Conservation (phyloP, 2,888 invertebrate species). For the Pemphredon lugubris region DNA sequence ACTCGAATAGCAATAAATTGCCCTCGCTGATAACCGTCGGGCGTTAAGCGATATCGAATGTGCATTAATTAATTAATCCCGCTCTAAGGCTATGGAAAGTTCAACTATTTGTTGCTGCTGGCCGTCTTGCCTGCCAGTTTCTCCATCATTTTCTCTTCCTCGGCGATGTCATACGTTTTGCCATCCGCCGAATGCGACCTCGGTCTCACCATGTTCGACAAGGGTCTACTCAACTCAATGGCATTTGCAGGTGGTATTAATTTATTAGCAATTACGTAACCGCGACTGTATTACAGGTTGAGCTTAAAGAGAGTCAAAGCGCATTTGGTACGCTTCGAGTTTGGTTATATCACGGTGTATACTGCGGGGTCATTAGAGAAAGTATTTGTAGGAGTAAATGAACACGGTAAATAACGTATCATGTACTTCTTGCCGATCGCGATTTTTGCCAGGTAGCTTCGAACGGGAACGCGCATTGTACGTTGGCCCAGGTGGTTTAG, state of each 20-base stretch:
- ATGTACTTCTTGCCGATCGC: not conserved
- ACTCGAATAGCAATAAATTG: too few species aligned
- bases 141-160: slow-evolving; percentile 83
- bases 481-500: too few species aligned
- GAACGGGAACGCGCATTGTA: too few species aligned
- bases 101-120: slow-evolving; percentile 82
- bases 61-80: not conserved
- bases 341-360: slow-evolving; percentile 39
- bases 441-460: not conserved
- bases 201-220: slow-evolving; percentile 81
- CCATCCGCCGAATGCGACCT: slow-evolving; percentile 84
- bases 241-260: slow-evolving; percentile 82
- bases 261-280: slow-evolving; percentile 30
- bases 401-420: slow-evolving; percentile 47
- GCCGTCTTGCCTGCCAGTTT: slow-evolving; percentile 82
- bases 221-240: slow-evolving; percentile 83
- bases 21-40: too few species aligned
- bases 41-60: too few species aligned
- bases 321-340: slow-evolving; percentile 27
- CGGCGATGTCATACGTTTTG: slow-evolving; percentile 83
- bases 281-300: slow-evolving; percentile 44
- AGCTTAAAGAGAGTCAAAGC: slow-evolving; percentile 24
- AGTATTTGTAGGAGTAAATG: slow-evolving; percentile 20
- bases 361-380: slow-evolving; percentile 29
- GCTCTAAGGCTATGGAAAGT: slow-evolving; percentile 81